Percentiles rank a stretch among this genome's conserved stretches.
These are phyloP conservation scores for human (Homo sapiens) DNA, from an alignment of 2,113 vertebrate species.

Conservation along the genomic window DNA sequence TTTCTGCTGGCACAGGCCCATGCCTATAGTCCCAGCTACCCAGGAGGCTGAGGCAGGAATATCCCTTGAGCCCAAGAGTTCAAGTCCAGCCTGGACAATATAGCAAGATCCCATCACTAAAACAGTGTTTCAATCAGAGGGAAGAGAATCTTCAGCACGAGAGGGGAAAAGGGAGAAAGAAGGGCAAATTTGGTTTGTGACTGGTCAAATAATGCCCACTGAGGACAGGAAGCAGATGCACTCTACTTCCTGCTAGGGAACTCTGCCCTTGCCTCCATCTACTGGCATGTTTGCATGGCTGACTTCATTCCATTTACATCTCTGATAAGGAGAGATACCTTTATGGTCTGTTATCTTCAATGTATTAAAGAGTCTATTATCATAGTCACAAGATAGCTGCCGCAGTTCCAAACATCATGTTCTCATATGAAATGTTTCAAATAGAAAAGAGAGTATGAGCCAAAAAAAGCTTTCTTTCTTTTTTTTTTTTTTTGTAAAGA, in stretches of 20 bases:
- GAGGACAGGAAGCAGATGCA: neutral
- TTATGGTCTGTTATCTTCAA: conserved; percentile 19
- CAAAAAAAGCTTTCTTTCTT: neutral
- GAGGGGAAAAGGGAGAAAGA: neutral
- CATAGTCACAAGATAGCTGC: neutral
- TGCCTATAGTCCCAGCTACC: no score
- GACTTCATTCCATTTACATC: neutral
- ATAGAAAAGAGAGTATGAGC: neutral
- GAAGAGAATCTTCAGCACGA: neutral
- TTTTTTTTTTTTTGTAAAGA: no score
- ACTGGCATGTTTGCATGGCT: neutral
- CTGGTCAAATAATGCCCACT: neutral
- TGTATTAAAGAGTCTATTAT: conserved; percentile 1
- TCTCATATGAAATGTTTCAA: neutral
- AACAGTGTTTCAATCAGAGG: neutral
- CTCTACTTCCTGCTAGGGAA: neutral
- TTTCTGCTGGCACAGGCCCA: no score
- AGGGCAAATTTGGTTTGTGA: neutral
- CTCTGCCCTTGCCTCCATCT: neutral
- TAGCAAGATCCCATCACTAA: no score
- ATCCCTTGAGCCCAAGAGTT: no score
- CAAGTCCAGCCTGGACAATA: no score
- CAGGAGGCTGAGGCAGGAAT: no score
- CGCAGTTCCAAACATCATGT: neutral
- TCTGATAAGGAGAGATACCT: neutral